phyloP scores from a whole-genome alignment of 2,113 vertebrate species.

The Cebidichthys violaceus region DNA sequence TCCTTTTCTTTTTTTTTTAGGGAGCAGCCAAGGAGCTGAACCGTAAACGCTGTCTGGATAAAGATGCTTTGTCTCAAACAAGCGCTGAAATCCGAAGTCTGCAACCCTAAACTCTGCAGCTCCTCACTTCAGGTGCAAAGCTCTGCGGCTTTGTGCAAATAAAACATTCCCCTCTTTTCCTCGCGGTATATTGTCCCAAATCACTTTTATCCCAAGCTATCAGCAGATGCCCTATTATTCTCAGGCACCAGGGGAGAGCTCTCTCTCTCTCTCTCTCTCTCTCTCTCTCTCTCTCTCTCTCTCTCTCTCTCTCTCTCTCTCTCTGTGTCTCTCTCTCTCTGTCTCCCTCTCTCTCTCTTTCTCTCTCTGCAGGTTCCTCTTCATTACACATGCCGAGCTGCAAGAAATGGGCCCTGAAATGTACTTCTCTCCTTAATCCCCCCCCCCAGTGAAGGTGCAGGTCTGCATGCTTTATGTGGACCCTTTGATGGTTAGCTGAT shows the following conservation, averaged over 20 bases:
- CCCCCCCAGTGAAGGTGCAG: constrained; percentile 59
- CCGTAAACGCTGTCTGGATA: constrained; percentile 50
- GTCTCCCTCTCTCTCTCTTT: background rate
- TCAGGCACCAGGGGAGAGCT: constrained; percentile 43
- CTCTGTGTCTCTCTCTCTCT: constrained; percentile 26
- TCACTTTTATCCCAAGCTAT: constrained; percentile 58
- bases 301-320: constrained; percentile 3
- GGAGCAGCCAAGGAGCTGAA: constrained; percentile 45
- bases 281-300: constrained; percentile 26
- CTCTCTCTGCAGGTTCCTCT: constrained; percentile 49
- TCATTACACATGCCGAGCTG: constrained; percentile 56
- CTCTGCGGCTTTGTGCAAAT: constrained; percentile 29
- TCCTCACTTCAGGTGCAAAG: constrained; percentile 31
- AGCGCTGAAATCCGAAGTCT: constrained; percentile 44
- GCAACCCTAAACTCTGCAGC: constrained; percentile 38
- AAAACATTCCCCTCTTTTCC: constrained; percentile 4
- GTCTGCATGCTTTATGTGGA: constrained; percentile 60
- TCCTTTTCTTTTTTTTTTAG: constrained; percentile 34
- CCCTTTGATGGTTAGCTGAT: constrained; percentile 66
- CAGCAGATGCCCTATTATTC: constrained; percentile 67
- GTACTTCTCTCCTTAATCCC: constrained; percentile 58
- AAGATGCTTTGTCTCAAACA: constrained; percentile 74
- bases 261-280: constrained; percentile 4
- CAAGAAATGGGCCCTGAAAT: constrained; percentile 43
- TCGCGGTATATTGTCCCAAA: background rate